Conservation (phyloP, 2,888 invertebrate genomes). For the Molorchus minor region DNA sequence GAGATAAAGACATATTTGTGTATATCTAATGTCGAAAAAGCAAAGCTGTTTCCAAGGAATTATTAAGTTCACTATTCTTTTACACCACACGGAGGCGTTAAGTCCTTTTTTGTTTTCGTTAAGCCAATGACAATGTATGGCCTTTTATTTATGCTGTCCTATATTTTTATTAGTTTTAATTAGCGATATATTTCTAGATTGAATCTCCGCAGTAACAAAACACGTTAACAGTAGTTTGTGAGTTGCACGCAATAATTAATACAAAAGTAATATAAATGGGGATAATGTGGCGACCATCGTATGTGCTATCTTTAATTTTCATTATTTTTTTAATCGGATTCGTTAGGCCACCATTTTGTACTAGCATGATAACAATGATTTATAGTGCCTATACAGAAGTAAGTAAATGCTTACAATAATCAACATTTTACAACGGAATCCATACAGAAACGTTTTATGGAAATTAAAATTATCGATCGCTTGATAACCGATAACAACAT, state of each 20-base stretch:
- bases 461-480: constrained; percentile 4
- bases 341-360: constrained; percentile 21
- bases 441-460: constrained; percentile 1
- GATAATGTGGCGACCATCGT: constrained; percentile 12
- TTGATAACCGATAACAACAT: not conserved
- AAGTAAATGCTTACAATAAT: constrained; percentile 21
- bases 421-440: constrained; percentile 9
- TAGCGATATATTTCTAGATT: too few relatives aligned
- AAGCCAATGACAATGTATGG: too few relatives aligned
- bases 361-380: constrained; percentile 21
- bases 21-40: too few relatives aligned
- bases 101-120: too few relatives aligned
- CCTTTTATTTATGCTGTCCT: too few relatives aligned
- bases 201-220: constrained; percentile 9
- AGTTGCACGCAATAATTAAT: constrained; percentile 31
- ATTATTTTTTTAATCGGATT: constrained; percentile 28
- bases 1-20: not conserved
- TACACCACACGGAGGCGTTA: too few relatives aligned
- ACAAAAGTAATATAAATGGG: constrained; percentile 26
- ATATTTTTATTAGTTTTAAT: too few relatives aligned
- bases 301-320: constrained; percentile 26
- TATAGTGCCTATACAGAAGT: constrained; percentile 16
- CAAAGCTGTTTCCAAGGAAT: too few relatives aligned
- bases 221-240: constrained; percentile 31
- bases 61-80: too few relatives aligned